Evolutionary conservation across 2,797 vertebrate genomes (phyloP), one percentile per base, ranked within the genome.

Genomic region (Semaprochilodus insignis): DNA sequence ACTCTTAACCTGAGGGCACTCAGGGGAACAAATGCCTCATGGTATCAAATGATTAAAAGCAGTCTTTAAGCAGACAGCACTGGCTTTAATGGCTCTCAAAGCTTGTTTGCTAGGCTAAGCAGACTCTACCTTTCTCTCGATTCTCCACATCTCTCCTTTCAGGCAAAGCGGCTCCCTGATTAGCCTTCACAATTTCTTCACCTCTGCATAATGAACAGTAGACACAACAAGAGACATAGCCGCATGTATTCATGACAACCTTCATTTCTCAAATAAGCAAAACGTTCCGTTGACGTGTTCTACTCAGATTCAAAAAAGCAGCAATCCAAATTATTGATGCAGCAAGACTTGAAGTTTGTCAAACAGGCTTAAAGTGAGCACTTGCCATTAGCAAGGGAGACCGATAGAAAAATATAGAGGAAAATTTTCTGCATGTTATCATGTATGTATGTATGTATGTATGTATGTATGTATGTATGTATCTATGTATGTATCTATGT

Each of bases 1-100:
- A 65, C 77, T 85, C 82, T 83, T n/a, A 82, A 82, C 77, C 83
- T 57, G 44, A 84, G 72, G 86, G 86, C 85, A 75, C 85, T 87
- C 83, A 2, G 17, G 84, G 82, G 84, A 85, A 77, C 80, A 60
- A 81, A 78, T 40, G 74, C 80, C 77, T 81, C 59, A 60, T 34
- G 71, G 85, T 85, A 83, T 86, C 73, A 77, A 82, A 84, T 81
- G 77, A 74, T 85, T 69, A 65, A 48, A 48, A 82, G 78, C 83
- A 51, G 73, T 25, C 11, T 71, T 51, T 25, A 55, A 85, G 74
- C 59, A 85, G 80, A 83, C 80, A 77, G 75, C 71, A 16, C 70
- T 17, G 23, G 14, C 48, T 15, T 80, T 62, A 75, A 40, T 2
- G 83, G 71, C 77, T 70, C 81, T 67, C 31, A 69, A 59, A 17